Conservation (phyloP, 1,140 invertebrate species). For the Myzus persicae region DNA sequence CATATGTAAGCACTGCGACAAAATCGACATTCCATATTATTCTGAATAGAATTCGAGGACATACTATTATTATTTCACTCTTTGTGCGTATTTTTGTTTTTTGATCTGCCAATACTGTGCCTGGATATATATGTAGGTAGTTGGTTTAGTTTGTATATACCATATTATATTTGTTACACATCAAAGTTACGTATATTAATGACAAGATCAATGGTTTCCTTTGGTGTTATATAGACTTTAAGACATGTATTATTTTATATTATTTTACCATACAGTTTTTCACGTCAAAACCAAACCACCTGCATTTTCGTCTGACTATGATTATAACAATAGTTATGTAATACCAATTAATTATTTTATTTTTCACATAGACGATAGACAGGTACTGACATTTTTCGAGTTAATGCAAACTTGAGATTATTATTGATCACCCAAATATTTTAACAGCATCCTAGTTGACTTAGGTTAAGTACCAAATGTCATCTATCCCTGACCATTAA, state of each 20-base stretch:
- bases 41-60: not conserved
- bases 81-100: not conserved
- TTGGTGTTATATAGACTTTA: not conserved
- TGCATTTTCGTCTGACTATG: not conserved
- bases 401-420: not conserved
- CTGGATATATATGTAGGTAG: not conserved
- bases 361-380: not conserved
- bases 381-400: not conserved
- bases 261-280: not conserved
- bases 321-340: not conserved
- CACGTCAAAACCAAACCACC: too few relatives aligned
- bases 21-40: not conserved
- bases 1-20: not conserved
- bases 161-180: not conserved
- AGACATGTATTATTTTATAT: not conserved
- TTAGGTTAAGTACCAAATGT: too few relatives aligned
- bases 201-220: not conserved
- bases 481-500: not conserved
- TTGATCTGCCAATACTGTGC: not conserved
- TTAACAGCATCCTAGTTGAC: not conserved
- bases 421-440: not conserved
- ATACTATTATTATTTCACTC: not conserved
- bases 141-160: not conserved
- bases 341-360: not conserved
- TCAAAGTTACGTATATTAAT: not conserved